Evolutionary conservation across 2,888 invertebrate genomes (phyloP).

Genomic region (Eupithecia pulchellata): DNA sequence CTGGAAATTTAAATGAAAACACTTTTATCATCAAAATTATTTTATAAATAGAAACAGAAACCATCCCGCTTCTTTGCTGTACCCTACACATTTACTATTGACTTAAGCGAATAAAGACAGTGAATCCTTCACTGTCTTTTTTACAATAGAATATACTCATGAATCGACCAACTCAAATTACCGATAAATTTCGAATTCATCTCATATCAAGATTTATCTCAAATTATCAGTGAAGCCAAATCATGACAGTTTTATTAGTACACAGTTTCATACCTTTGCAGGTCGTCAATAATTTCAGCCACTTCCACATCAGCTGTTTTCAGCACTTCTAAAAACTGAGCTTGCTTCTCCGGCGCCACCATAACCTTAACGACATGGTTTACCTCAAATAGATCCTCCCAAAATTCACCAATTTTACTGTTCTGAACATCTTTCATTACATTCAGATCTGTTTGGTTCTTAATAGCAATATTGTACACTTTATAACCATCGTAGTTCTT

Average conservation of each 20-base stretch:
- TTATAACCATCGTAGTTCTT: constrained; percentile 84
- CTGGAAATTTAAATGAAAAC: not conserved
- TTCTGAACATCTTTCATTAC: constrained; percentile 74
- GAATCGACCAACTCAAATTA: not conserved
- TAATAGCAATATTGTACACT: constrained; percentile 84
- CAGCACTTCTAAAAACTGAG: constrained; percentile 51
- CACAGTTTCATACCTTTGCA: constrained; percentile 68
- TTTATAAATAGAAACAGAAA: too few species aligned
- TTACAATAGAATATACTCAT: not conserved
- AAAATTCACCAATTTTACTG: constrained; percentile 66
- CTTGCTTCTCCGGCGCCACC: constrained; percentile 60
- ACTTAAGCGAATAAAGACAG: too few species aligned
- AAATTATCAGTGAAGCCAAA: not conserved
- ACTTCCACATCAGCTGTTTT: constrained; percentile 49
- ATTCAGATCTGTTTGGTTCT: constrained; percentile 74
- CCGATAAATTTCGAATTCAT: not conserved
- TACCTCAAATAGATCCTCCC: constrained; percentile 64
- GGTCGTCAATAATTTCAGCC: constrained; percentile 59
- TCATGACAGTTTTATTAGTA: not conserved
- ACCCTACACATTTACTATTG: too few species aligned
- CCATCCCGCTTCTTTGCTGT: too few species aligned
- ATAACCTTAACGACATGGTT: constrained; percentile 67
- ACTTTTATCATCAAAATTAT: not conserved
- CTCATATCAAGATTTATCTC: not conserved
- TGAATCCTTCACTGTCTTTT: too few species aligned